These are phyloP conservation scores for Andinoacara biseriatus DNA, from an alignment of 2,113 vertebrate species.

Conservation along the genomic window DNA sequence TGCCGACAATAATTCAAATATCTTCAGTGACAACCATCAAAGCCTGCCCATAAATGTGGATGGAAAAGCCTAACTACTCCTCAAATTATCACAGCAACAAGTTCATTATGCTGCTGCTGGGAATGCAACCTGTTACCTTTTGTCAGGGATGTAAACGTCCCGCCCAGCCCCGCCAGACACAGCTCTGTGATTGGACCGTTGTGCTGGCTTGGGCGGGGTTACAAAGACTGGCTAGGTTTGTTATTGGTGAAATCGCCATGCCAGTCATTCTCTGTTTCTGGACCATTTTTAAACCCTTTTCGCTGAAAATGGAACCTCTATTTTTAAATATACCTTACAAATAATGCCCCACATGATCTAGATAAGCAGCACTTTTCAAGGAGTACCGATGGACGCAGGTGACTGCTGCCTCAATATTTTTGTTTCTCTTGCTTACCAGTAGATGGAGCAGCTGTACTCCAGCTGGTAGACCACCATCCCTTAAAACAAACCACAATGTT, in stretches of 20 bases:
- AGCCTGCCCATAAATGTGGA: background rate
- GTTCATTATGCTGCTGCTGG: constrained; percentile 53
- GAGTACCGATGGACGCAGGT: background rate
- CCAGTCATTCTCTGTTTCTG: constrained; percentile 26
- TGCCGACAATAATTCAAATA: background rate
- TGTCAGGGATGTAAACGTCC: constrained; percentile 60
- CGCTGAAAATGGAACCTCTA: background rate
- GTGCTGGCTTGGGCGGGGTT: constrained; percentile 34
- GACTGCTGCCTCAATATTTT: background rate
- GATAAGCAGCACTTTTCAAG: background rate
- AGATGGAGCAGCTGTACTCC: constrained; percentile 52
- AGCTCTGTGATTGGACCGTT: constrained; percentile 64
- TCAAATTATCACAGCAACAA: constrained; percentile 26
- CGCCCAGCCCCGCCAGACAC: constrained; percentile 53
- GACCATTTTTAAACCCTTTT: background rate
- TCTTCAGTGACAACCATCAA: constrained; percentile 22
- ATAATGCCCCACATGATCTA: background rate
- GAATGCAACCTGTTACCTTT: constrained; percentile 84
- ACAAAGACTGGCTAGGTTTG: background rate
- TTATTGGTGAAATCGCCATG: constrained; percentile 45
- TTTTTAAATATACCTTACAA: background rate
- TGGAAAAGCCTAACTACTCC: constrained; percentile 1
- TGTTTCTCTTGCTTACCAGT: constrained; percentile 20
- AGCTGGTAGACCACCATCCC: background rate
- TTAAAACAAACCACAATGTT: no score